Conservation (phyloP, 2,888 invertebrate species). For the Temnothorax rugatulus region DNA sequence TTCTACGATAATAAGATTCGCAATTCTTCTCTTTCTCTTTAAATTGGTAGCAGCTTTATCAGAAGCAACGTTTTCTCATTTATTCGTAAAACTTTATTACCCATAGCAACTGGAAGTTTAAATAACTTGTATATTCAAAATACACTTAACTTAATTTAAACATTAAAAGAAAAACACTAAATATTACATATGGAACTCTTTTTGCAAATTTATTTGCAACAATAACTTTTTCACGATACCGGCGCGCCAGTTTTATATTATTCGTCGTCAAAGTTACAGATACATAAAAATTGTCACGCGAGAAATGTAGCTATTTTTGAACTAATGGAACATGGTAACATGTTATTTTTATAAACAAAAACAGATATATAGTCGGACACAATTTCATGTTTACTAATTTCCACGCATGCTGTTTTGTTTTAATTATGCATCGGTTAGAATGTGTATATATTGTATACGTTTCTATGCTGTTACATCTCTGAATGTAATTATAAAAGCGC, state of each 20-base stretch:
- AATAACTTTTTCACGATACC: not conserved
- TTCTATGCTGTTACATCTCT: not conserved
- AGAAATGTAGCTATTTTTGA: slow-evolving; percentile 35
- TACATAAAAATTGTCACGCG: slow-evolving; percentile 24
- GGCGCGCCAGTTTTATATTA: slow-evolving; percentile 19
- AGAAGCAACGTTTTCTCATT: slow-evolving; percentile 19
- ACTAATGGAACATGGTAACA: slow-evolving; percentile 18
- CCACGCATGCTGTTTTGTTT: slow-evolving; percentile 39
- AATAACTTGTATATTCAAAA: not conserved
- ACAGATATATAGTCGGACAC: slow-evolving; percentile 11
- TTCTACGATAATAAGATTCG: slow-evolving; percentile 54
- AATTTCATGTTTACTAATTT: slow-evolving; percentile 50
- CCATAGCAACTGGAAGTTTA: not conserved
- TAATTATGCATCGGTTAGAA: slow-evolving; percentile 51
- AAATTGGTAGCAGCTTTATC: slow-evolving; percentile 40
- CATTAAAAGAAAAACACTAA: not conserved
- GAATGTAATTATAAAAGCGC: slow-evolving; percentile 25
- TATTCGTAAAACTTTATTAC: not conserved
- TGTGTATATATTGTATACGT: not conserved
- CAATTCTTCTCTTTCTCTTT: slow-evolving; percentile 51
- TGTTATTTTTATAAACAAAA: slow-evolving; percentile 53
- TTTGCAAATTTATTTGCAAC: not conserved
- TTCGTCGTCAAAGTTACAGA: slow-evolving; percentile 37
- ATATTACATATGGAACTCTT: not conserved
- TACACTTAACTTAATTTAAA: slow-evolving; percentile 30